These are phyloP conservation scores for Eubucco bourcierii DNA, from an alignment of 2,113 vertebrate genomes.

Conservation along the genomic window DNA sequence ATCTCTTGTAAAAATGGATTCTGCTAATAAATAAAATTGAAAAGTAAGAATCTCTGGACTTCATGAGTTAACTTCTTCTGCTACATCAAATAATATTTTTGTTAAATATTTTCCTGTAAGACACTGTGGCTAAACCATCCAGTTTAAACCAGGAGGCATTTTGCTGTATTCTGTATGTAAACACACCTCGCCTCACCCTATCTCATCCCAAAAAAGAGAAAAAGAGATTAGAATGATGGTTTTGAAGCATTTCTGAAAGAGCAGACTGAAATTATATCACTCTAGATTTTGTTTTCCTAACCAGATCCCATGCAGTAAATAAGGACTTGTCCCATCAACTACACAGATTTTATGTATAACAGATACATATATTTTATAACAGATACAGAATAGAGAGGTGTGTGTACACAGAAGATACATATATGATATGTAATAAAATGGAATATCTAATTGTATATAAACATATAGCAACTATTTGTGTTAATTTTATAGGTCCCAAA, in stretches of 20 bases:
- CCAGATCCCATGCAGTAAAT: neutral
- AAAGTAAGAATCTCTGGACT: neutral
- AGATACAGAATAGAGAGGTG: neutral
- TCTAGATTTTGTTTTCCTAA: neutral
- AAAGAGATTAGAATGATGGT: neutral
- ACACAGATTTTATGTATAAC: neutral
- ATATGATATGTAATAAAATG: neutral
- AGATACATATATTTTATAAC: neutral
- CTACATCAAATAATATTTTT: neutral
- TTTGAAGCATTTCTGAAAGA: neutral
- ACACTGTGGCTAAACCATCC: neutral
- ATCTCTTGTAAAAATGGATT: neutral
- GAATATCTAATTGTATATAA: too few species aligned
- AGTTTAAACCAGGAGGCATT: neutral
- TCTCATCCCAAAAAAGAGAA: neutral
- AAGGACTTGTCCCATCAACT: neutral
- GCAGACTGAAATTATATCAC: neutral
- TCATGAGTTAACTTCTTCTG: neutral
- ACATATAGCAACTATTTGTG: neutral
- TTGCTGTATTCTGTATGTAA: neutral
- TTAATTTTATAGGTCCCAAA: neutral
- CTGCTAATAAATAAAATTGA: neutral
- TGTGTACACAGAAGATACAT: neutral
- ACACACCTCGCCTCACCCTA: fast-evolving
- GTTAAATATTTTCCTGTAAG: neutral